Evolutionary conservation across 2,113 vertebrate species (phyloP), one percentile per base, ranked within the genome.

Genomic region (Lycaon pictus): DNA sequence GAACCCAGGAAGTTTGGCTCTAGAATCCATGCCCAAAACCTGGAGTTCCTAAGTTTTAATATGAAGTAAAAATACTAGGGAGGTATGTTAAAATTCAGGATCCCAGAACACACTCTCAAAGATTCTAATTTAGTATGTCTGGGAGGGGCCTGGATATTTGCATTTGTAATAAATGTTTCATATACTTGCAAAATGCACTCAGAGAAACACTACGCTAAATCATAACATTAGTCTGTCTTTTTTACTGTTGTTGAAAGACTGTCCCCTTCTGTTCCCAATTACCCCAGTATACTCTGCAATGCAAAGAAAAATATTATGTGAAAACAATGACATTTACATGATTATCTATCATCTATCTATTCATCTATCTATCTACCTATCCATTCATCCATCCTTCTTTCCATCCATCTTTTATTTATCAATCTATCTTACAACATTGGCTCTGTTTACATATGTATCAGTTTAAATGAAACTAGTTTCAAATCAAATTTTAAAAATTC

Each of bases 391-490:
- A 83, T 62, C 9, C 35, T 11, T 56, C 65, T 11, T 77, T 32
- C n/a, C 6, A 32, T 62, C n/a, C 27, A 62, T 72, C 29, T 37
- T 37, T 63, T 60, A 65, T n/a, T 23, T 56, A 13, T 13, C 25
- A 48, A 35, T 27, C 5, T 85, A 60, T 60, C 37, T 83, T 65
- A 58, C 8, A 72, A 17, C 19, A 51, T 43, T 56, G n/a, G 4
- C 27, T 79, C 67, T 83, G 13, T 88, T 19, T 95, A 62, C 32
- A 77, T 62, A 56, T 23, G 10, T 84, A 79, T 63, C 5, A 96
- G 13, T 90, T 85, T 94, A 29, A 96, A 69, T 96, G 19, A 90
- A 88, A 81, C 25, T 84, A 79, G 43, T 88, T 67, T 84, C 55
- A 76, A 27, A 25, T n/a, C 23, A 93, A 77, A 3, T 55, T 80